These are phyloP conservation scores for Corvus hawaiiensis DNA, from an alignment of 2,113 vertebrate genomes.

Conservation along the genomic window DNA sequence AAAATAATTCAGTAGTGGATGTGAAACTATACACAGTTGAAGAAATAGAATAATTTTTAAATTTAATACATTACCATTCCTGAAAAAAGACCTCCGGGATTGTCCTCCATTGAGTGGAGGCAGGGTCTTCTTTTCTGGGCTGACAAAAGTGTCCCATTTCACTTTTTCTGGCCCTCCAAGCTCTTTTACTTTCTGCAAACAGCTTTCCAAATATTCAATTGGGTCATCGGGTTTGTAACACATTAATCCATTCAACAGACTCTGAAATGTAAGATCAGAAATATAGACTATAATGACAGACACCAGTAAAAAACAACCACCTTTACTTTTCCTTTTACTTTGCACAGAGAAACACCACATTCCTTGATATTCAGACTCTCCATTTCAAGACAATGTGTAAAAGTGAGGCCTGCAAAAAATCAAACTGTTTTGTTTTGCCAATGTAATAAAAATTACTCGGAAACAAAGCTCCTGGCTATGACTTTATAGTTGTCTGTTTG, in stretches of 20 bases:
- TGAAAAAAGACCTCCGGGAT: constrained; percentile 88
- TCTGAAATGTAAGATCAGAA: constrained; percentile 75
- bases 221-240: constrained; percentile 95
- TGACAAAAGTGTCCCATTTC: constrained; percentile 96
- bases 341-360: background rate
- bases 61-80: constrained; percentile 84
- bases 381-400: background rate
- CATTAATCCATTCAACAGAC: constrained; percentile 95
- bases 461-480: background rate
- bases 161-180: constrained; percentile 92
- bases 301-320: background rate
- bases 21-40: background rate
- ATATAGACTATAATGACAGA: background rate
- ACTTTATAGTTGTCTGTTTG: background rate
- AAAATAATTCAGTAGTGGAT: background rate
- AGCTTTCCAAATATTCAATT: constrained; percentile 92
- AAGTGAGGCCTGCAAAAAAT: background rate
- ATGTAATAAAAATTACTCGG: background rate
- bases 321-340: background rate
- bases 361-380: background rate
- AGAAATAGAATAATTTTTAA: background rate
- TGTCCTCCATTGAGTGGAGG: constrained; percentile 94
- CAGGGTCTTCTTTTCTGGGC: constrained; percentile 92
- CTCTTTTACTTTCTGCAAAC: constrained; percentile 91
- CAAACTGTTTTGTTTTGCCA: background rate